phyloP scores from a whole-genome alignment of 2,113 vertebrate genomes.

The Urocynchramus pylzowi region DNA sequence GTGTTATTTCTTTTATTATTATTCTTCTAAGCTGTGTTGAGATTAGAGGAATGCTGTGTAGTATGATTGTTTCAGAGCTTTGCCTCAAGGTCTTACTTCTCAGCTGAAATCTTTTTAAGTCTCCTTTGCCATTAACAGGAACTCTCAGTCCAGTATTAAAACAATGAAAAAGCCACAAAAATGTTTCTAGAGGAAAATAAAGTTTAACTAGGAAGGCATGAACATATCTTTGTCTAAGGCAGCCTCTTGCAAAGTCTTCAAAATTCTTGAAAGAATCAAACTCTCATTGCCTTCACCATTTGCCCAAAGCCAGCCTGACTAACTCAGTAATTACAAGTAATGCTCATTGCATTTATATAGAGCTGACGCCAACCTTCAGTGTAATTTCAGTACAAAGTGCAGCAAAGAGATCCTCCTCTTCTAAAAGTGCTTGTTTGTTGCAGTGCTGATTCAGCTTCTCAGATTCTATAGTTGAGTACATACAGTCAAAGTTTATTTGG shows the following conservation, averaged over 20 bases:
- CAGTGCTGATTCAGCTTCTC: conserved; percentile 14
- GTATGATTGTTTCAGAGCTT: background rate
- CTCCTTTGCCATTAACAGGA: background rate
- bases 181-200: background rate
- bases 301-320: background rate
- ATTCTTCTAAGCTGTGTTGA: background rate
- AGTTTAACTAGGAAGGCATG: background rate
- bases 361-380: background rate
- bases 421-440: background rate
- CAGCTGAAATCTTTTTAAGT: background rate
- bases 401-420: background rate
- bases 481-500: background rate
- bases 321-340: background rate
- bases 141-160: background rate
- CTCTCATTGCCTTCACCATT: background rate
- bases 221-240: background rate
- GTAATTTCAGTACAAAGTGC: background rate
- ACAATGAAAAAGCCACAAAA: background rate
- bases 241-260: background rate
- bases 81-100: background rate
- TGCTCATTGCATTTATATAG: background rate
- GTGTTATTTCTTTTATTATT: background rate
- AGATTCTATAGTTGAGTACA: background rate
- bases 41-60: background rate
- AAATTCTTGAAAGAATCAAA: background rate